Conservation (phyloP, 2,888 invertebrate species). For the Dasysyrphus albostriatus region DNA sequence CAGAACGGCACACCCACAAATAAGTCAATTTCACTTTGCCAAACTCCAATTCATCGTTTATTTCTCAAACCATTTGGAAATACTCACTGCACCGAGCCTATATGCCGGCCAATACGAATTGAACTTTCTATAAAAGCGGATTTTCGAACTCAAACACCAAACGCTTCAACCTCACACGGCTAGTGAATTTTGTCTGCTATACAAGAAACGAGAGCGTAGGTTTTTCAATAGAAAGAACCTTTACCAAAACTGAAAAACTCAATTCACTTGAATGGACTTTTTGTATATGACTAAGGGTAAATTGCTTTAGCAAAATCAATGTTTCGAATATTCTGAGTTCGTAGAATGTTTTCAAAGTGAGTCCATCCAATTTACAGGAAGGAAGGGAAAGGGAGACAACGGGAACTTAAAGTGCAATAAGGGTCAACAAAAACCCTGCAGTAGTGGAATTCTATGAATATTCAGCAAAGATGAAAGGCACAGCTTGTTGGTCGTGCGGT, state of each 20-base stretch:
- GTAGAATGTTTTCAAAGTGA: background rate
- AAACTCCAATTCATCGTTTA: background rate
- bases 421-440: background rate
- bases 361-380: background rate
- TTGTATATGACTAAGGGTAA: background rate
- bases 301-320: conserved; percentile 2
- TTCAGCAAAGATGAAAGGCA: background rate
- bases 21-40: background rate
- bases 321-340: background rate
- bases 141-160: background rate
- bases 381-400: background rate
- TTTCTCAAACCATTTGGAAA: background rate
- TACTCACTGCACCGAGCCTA: background rate
- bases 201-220: background rate
- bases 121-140: background rate
- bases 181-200: background rate
- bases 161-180: background rate
- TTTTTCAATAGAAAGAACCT: background rate
- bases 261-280: conserved; percentile 24
- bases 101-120: background rate
- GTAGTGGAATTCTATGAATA: background rate
- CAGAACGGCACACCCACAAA: background rate
- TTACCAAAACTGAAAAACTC: background rate
- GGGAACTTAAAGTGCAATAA: conserved; percentile 5
- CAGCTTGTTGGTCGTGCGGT: background rate